These are phyloP conservation scores for Onychomys leucogaster DNA, from an alignment of 2,797 vertebrate genomes.

Conservation along the genomic window DNA sequence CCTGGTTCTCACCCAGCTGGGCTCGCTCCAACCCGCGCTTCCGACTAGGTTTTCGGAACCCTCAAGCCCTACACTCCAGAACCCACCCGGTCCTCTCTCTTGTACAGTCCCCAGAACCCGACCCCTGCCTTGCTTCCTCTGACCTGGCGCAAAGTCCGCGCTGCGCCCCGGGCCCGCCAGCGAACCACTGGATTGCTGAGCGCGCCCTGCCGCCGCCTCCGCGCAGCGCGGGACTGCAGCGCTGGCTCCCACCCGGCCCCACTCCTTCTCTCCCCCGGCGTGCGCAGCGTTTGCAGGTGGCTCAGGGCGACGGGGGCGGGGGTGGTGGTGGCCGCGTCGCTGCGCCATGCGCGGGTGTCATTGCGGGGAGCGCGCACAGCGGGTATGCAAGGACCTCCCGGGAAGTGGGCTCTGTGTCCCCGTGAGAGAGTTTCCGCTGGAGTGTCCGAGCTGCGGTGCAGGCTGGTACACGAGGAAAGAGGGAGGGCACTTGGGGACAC, in stretches of 20 bases:
- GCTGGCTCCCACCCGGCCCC: not conserved
- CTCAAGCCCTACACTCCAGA: not conserved
- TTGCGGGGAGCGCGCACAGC: conserved; percentile 60
- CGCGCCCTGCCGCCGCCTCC: conserved; percentile 57
- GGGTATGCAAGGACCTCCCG: conserved; percentile 52
- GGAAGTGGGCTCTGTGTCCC: conserved; percentile 47
- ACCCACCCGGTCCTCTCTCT: conserved; percentile 13
- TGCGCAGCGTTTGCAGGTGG: conserved; percentile 45
- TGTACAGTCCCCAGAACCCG: not conserved
- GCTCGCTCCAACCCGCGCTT: not conserved
- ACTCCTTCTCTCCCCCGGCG: not conserved
- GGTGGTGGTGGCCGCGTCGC: not conserved
- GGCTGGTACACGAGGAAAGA: conserved; percentile 49
- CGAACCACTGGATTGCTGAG: not conserved
- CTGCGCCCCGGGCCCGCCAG: not conserved
- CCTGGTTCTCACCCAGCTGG: not conserved
- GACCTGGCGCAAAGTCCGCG: conserved; percentile 53
- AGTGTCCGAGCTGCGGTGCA: not conserved
- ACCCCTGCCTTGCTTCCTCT: not conserved
- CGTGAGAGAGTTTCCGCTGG: conserved; percentile 38
- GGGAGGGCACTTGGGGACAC: not conserved
- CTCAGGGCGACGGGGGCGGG: conserved; percentile 24
- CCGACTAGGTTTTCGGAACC: conserved; percentile 49
- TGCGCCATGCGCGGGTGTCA: conserved; percentile 64
- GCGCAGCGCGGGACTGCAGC: conserved; percentile 51